A percentile compares a stretch with the other conserved stretches of the same genome.
These are phyloP conservation scores for Rhinolophus ferrumequinum DNA, from an alignment of 2,113 vertebrate species.

Conservation along the genomic window DNA sequence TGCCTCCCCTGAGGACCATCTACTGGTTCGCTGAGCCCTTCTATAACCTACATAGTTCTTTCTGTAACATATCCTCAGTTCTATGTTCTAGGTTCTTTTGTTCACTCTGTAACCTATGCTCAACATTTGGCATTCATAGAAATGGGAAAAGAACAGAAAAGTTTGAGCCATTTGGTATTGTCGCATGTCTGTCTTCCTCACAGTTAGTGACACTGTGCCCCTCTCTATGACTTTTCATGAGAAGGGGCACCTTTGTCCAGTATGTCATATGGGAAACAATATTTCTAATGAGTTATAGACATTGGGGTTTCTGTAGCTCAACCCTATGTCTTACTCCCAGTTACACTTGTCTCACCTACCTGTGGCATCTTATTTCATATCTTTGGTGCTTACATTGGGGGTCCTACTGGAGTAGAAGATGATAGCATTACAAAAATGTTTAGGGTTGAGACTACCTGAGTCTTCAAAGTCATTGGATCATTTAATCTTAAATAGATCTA, in stretches of 20 bases:
- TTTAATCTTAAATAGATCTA: not conserved
- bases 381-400: not conserved
- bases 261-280: too few species aligned
- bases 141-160: not conserved
- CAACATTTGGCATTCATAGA: not conserved
- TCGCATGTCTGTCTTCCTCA: not conserved
- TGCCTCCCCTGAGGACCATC: not conserved
- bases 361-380: not conserved
- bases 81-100: not conserved
- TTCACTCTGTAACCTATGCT: not conserved
- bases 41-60: not conserved
- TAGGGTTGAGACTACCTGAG: not conserved
- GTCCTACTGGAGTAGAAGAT: not conserved
- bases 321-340: not conserved
- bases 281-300: not conserved
- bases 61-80: not conserved
- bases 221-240: not conserved
- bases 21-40: not conserved
- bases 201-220: not conserved
- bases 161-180: rapidly evolving
- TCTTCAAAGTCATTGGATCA: not conserved
- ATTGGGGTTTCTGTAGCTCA: not conserved
- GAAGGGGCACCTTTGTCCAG: not conserved
- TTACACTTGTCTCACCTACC: not conserved
- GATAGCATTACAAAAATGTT: not conserved